These are phyloP conservation scores for Tromatobia lineatoria DNA, from an alignment of 2,888 invertebrate species.

Conservation along the genomic window DNA sequence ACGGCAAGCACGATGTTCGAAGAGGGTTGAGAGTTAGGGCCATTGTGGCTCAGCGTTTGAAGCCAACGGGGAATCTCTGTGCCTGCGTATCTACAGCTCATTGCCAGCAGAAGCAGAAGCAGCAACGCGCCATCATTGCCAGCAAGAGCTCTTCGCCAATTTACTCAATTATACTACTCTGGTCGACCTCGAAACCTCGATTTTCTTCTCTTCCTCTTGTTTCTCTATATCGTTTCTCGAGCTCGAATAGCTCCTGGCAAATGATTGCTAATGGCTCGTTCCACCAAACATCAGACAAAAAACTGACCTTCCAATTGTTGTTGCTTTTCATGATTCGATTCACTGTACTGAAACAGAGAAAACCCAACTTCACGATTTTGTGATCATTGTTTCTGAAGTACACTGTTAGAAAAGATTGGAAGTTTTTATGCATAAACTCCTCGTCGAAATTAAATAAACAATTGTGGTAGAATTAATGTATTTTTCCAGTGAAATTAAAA, in stretches of 20 bases:
- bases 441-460: too few species aligned
- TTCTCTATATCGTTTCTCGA: constrained; percentile 1
- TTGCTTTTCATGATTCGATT: too few species aligned
- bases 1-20: constrained; percentile 17
- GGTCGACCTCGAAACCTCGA: constrained; percentile 47
- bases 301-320: too few species aligned
- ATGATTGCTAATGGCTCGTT: constrained; percentile 17
- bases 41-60: constrained; percentile 48
- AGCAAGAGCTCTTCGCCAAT: constrained; percentile 58
- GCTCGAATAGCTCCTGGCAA: not conserved
- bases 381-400: too few species aligned
- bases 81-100: constrained; percentile 14
- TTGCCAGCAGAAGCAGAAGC: constrained; percentile 23
- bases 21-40: constrained; percentile 39
- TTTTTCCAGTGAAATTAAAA: too few species aligned
- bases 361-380: too few species aligned
- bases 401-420: too few species aligned
- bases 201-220: constrained; percentile 40
- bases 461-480: too few species aligned
- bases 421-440: too few species aligned
- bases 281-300: too few species aligned
- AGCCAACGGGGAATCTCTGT: constrained; percentile 17
- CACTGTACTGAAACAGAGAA: too few species aligned
- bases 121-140: not conserved
- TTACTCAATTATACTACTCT: constrained; percentile 66